Conservation (phyloP, 2,113 vertebrate genomes). For the Rhabdornis inornatus region DNA sequence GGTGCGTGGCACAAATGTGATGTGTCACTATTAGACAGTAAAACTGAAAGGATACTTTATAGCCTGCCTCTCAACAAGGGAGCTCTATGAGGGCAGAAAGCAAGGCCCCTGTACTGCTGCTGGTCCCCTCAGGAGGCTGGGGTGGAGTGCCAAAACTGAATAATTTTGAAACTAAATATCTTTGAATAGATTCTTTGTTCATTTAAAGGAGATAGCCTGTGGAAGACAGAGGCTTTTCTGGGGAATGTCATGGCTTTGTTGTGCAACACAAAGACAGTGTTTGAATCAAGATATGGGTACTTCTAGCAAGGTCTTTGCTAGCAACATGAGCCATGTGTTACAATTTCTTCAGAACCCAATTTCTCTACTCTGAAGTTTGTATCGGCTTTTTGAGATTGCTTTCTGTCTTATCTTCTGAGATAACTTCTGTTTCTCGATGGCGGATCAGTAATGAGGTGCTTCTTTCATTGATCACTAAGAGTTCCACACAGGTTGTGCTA, state of each 20-base stretch:
- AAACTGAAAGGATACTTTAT: not conserved
- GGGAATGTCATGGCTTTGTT: constrained; percentile 11
- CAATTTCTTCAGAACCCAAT: not conserved
- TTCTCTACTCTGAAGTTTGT: not conserved
- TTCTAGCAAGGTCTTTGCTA: not conserved
- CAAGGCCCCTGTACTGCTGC: not conserved
- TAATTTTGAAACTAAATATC: constrained; percentile 34
- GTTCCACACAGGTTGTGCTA: not conserved
- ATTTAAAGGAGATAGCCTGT: constrained; percentile 1
- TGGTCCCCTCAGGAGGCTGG: not conserved
- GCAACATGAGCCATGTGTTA: not conserved
- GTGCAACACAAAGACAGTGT: not conserved
- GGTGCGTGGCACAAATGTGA: not conserved
- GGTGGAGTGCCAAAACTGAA: not conserved
- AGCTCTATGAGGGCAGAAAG: not conserved
- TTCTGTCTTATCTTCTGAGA: not conserved
- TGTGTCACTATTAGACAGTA: not conserved
- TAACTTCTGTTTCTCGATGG: not conserved
- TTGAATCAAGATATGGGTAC: not conserved
- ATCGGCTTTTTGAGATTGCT: not conserved
- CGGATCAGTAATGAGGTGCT: not conserved
- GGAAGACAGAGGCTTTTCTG: not conserved
- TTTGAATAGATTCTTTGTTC: constrained; percentile 43
- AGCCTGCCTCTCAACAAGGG: not conserved
- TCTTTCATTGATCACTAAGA: not conserved